Evolutionary conservation across 2,888 invertebrate species (phyloP).

Genomic region (Oscheius myriophilus): DNA sequence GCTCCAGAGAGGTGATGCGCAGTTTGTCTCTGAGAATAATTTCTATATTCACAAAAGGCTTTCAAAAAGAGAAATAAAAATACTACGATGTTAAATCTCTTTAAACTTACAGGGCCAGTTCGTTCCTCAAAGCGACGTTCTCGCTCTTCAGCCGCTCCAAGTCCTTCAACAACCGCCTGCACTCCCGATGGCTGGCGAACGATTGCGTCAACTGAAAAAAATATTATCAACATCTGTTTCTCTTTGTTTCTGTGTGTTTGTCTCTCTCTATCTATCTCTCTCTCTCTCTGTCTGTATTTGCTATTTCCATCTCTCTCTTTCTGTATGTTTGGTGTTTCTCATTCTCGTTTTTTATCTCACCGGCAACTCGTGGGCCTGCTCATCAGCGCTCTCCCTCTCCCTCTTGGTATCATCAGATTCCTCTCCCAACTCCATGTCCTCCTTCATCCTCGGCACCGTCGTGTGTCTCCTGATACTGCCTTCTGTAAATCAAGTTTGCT

Average conservation of each 20-base stretch:
- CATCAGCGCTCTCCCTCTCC: constrained; percentile 16
- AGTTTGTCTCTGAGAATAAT: constrained; percentile 43
- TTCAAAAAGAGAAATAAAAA: too few species aligned
- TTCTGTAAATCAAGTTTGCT: too few species aligned
- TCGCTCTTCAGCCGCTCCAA: constrained; percentile 22
- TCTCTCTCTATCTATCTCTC: too few species aligned
- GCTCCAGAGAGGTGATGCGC: constrained; percentile 46
- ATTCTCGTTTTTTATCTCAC: background rate
- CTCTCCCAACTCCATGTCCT: constrained; percentile 1
- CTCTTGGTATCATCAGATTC: constrained; percentile 5
- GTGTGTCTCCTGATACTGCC: constrained; percentile 48
- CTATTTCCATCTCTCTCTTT: too few species aligned
- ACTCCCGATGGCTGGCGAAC: constrained; percentile 16
- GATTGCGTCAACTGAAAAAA: constrained; percentile 27
- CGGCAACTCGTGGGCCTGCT: constrained; percentile 20
- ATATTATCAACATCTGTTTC: background rate
- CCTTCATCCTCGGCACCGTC: constrained; percentile 48
- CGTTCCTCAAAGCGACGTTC: constrained; percentile 26
- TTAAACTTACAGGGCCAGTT: constrained; percentile 22
- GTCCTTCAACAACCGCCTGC: constrained; percentile 17
- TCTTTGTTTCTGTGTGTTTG: too few species aligned
- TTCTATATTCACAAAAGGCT: background rate
- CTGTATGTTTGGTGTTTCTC: too few species aligned
- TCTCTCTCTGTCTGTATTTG: too few species aligned
- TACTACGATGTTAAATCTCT: too few species aligned